Percentiles rank a stretch among this genome's conserved stretches.
These are phyloP conservation scores for Beroe ovata DNA, from an alignment of 37 sponge, comb jelly and placozoan species.

Conservation along the genomic window DNA sequence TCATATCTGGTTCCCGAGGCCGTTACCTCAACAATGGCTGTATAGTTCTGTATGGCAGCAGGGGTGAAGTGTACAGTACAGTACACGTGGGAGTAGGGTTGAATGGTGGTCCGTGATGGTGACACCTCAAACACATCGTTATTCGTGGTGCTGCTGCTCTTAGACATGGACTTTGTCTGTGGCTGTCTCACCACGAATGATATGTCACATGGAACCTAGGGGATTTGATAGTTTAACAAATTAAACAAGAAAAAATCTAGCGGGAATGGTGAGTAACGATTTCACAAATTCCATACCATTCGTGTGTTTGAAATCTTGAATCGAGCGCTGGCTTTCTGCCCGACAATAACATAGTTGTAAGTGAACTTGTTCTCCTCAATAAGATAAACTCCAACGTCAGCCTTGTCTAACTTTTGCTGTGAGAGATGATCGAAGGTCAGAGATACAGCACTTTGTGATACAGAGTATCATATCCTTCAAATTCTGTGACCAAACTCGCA, in stretches of 20 bases:
- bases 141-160: slow-evolving; percentile 1
- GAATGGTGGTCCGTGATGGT: slow-evolving; percentile 79
- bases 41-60: slow-evolving; percentile 80
- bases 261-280: not conserved
- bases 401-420: slow-evolving; percentile 44
- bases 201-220: slow-evolving; percentile 89
- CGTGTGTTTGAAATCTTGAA: slow-evolving; percentile 85
- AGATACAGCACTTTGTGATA: too few relatives aligned
- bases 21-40: slow-evolving; percentile 41
- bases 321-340: slow-evolving; percentile 77
- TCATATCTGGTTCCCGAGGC: too few relatives aligned
- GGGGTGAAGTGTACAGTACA: slow-evolving; percentile 89
- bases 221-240: not conserved
- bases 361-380: slow-evolving; percentile 87
- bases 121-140: slow-evolving; percentile 83
- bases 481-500: slow-evolving; percentile 16
- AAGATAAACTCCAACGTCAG: slow-evolving; percentile 83
- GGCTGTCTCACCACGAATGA: slow-evolving; percentile 52
- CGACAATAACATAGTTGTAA: slow-evolving; percentile 90
- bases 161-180: slow-evolving; percentile 68
- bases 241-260: not conserved
- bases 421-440: too few relatives aligned
- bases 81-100: slow-evolving; percentile 81
- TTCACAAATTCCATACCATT: slow-evolving; percentile 76
- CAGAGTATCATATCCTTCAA: too few relatives aligned